phyloP scores from a whole-genome alignment of 2,797 vertebrate genomes.

The Pelochelys cantorii region DNA sequence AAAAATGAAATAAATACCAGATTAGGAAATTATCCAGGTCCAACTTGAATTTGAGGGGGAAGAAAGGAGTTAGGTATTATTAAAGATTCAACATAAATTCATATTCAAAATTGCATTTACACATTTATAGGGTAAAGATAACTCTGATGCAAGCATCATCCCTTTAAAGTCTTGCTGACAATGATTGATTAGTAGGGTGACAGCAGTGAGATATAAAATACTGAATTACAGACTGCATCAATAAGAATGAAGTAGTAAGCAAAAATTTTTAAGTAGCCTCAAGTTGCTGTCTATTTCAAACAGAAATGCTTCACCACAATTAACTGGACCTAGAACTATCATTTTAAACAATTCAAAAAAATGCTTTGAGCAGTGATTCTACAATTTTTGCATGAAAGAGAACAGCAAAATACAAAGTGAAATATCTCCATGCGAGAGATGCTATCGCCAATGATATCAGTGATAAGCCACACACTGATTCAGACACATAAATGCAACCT shows the following conservation, averaged over 20 bases:
- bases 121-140: not conserved
- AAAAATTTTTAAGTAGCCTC: slow-evolving; percentile 63
- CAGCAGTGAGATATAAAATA: slow-evolving; percentile 67
- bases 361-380: slow-evolving; percentile 47
- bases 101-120: slow-evolving; percentile 6
- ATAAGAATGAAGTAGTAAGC: slow-evolving; percentile 66
- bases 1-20: slow-evolving; percentile 57
- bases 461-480: not conserved
- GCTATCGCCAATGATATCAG: slow-evolving; percentile 51
- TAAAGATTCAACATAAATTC: not conserved
- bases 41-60: not conserved
- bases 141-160: not conserved
- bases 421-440: slow-evolving; percentile 4
- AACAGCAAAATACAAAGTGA: slow-evolving; percentile 30
- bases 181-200: slow-evolving; percentile 37
- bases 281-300: slow-evolving; percentile 56
- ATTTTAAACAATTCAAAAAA: slow-evolving; percentile 68
- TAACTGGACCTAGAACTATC: slow-evolving; percentile 43
- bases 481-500: not conserved
- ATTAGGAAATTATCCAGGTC: slow-evolving; percentile 18
- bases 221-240: slow-evolving; percentile 65
- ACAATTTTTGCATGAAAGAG: slow-evolving; percentile 48
- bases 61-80: not conserved
- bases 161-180: slow-evolving; percentile 36
- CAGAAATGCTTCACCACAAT: slow-evolving; percentile 62